Percentiles rank a stretch among this genome's conserved stretches.
phyloP scores from a whole-genome alignment of 2,888 invertebrate genomes.

The Sphaeridia pumilis region DNA sequence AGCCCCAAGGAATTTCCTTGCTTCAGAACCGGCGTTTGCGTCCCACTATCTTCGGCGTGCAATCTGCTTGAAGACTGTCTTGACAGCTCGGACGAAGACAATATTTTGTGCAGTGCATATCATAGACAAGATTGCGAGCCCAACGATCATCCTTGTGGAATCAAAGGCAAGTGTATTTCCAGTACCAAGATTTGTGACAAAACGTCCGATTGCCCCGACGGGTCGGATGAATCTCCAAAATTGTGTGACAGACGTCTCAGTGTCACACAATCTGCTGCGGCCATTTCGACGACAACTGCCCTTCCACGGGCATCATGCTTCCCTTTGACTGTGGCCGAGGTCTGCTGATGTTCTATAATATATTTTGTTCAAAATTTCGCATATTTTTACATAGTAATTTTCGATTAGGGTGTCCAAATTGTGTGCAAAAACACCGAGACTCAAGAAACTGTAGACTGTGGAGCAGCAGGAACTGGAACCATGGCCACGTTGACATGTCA shows the following conservation, averaged over 20 bases:
- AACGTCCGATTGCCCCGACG: neutral
- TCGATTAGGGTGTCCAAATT: neutral
- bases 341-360: no score
- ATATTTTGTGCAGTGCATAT: neutral
- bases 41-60: neutral
- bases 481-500: neutral
- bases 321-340: neutral
- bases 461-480: neutral
- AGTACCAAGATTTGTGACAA: neutral
- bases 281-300: neutral
- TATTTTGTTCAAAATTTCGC: neutral
- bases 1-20: conserved; percentile 5
- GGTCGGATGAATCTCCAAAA: neutral
- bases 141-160: conserved; percentile 2
- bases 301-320: neutral
- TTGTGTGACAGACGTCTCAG: neutral
- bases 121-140: neutral
- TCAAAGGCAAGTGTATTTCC: neutral
- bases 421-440: neutral
- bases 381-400: neutral
- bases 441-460: neutral
- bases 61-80: neutral
- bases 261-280: no score
- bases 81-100: conserved; percentile 7
- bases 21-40: neutral